Percentiles rank a stretch among this genome's conserved stretches.
These are phyloP conservation scores for Pelodytes ibericus DNA, from an alignment of 2,797 vertebrate species.

Conservation along the genomic window DNA sequence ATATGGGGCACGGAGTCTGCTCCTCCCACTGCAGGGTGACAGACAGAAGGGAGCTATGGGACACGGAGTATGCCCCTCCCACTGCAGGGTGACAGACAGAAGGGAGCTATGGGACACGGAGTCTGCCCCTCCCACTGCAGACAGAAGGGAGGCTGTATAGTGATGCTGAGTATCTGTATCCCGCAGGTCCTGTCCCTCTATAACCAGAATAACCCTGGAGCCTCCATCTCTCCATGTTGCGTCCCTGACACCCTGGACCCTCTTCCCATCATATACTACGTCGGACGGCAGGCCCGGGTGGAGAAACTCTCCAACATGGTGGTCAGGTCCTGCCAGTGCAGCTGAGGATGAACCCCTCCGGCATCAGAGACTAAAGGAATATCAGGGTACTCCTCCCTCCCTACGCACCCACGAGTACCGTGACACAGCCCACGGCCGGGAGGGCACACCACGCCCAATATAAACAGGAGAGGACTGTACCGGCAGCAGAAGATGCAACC, in stretches of 20 bases:
- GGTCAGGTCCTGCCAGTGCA: constrained; percentile 89
- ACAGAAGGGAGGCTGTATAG: background rate
- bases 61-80: background rate
- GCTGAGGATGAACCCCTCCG: constrained; percentile 71
- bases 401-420: too few relatives aligned
- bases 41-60: too few relatives aligned
- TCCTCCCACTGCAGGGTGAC: too few relatives aligned
- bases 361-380: constrained; percentile 24
- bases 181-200: constrained; percentile 86
- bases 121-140: too few relatives aligned
- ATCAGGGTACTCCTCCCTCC: constrained; percentile 24
- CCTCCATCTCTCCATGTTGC: constrained; percentile 89
- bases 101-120: too few relatives aligned
- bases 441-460: too few relatives aligned
- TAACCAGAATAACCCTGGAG: constrained; percentile 91
- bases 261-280: constrained; percentile 87
- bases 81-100: background rate
- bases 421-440: too few relatives aligned
- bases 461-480: too few relatives aligned
- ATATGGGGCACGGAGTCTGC: too few relatives aligned
- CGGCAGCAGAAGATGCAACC: too few relatives aligned
- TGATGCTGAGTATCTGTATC: background rate
- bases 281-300: constrained; percentile 86
- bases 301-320: constrained; percentile 92
- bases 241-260: constrained; percentile 84